These are phyloP conservation scores for Eutrigla gurnardus DNA, from an alignment of 2,797 vertebrate genomes.

Conservation along the genomic window DNA sequence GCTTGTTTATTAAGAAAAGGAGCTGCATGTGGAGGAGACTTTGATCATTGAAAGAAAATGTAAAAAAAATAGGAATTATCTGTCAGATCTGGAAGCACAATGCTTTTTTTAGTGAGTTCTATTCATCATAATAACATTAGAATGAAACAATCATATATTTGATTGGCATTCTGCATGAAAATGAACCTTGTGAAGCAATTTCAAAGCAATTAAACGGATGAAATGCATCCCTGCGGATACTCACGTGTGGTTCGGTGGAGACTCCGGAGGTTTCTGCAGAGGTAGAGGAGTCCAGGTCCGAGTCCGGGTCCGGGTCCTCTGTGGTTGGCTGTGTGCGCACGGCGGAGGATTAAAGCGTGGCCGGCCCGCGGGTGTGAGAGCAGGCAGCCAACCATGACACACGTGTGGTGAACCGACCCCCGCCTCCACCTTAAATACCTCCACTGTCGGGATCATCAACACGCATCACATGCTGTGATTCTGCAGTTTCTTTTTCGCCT, in stretches of 20 bases:
- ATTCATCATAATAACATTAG: not conserved
- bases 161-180: not conserved
- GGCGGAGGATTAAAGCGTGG: slow-evolving; percentile 52
- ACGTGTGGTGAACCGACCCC: slow-evolving; percentile 48
- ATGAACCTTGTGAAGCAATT: not conserved
- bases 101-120: not conserved
- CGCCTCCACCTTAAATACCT: slow-evolving; percentile 19
- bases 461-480: slow-evolving; percentile 43
- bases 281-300: slow-evolving; percentile 65
- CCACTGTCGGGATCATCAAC: not conserved
- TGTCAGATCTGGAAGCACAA: not conserved
- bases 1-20: slow-evolving; percentile 51
- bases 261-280: slow-evolving; percentile 47
- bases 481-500: not conserved
- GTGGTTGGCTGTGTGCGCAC: not conserved
- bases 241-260: slow-evolving; percentile 63
- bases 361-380: slow-evolving; percentile 62
- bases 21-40: slow-evolving; percentile 4
- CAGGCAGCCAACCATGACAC: slow-evolving; percentile 63
- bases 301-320: too few species aligned
- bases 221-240: slow-evolving; percentile 51
- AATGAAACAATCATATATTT: not conserved
- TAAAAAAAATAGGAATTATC: not conserved
- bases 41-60: slow-evolving; percentile 15
- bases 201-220: not conserved